Conservation (phyloP, 2,888 invertebrate genomes). For the Gandaritis pyraliata region DNA sequence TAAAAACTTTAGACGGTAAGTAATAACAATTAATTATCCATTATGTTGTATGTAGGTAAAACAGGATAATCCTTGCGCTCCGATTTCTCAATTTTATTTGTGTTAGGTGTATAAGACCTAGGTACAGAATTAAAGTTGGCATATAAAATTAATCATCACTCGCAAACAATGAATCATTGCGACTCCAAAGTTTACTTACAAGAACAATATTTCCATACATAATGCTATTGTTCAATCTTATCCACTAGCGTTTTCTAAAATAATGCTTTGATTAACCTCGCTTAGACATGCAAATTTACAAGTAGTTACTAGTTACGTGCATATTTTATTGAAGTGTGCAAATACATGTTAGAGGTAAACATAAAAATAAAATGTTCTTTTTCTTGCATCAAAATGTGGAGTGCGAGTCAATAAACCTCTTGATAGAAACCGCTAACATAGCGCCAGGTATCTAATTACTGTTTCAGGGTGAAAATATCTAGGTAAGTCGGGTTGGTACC, state of each 20-base stretch:
- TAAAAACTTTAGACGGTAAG: too few species aligned
- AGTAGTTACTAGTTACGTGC: background rate
- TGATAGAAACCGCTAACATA: conserved; percentile 40
- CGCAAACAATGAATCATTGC: conserved; percentile 22
- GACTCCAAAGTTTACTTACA: conserved; percentile 3
- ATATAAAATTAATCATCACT: conserved; percentile 16
- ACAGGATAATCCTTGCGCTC: too few species aligned
- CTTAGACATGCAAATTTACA: conserved; percentile 14
- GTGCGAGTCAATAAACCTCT: conserved; percentile 25
- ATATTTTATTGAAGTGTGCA: background rate
- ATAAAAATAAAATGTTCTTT: background rate
- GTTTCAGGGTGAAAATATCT: conserved; percentile 47
- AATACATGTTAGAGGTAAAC: background rate
- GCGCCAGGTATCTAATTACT: conserved; percentile 49
- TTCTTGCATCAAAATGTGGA: conserved; percentile 9
- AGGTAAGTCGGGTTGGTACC: background rate
- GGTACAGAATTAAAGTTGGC: background rate
- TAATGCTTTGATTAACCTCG: conserved; percentile 20
- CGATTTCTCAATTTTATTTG: too few species aligned
- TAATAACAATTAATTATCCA: too few species aligned
- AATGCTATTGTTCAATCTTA: conserved; percentile 19
- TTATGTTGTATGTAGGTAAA: too few species aligned
- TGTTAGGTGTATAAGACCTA: too few species aligned
- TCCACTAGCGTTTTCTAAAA: conserved; percentile 10
- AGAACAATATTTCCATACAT: conserved; percentile 10